Percentiles rank a stretch among this genome's conserved stretches.
Evolutionary conservation across 2,888 invertebrate genomes (phyloP).

Genomic region (Trichopria drosophilae): DNA sequence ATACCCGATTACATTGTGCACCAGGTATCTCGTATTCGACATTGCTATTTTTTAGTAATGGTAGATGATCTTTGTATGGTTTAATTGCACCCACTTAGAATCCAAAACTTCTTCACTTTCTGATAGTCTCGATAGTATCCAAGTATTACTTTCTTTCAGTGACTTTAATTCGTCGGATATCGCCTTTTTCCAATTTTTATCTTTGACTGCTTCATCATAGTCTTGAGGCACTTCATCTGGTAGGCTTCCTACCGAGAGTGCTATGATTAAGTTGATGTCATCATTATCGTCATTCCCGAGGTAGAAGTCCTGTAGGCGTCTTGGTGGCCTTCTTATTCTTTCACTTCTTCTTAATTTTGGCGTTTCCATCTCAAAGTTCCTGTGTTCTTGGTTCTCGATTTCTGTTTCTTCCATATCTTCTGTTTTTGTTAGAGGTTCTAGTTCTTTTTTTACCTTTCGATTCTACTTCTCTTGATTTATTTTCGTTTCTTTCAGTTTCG

Average conservation of each 20-base stretch:
- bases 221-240: no score
- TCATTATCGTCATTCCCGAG: neutral
- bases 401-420: no score
- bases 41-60: no score
- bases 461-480: neutral
- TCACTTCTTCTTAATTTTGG: constrained; percentile 6
- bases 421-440: no score
- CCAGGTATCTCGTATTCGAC: no score
- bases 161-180: neutral
- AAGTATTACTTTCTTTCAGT: neutral
- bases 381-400: neutral
- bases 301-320: no score
- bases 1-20: no score
- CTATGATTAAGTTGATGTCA: constrained; percentile 2
- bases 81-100: constrained; percentile 5
- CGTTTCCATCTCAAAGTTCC: neutral
- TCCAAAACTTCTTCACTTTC: neutral
- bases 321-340: neutral
- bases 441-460: neutral
- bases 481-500: neutral
- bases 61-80: no score
- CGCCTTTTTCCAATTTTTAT: neutral
- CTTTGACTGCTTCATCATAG: neutral
- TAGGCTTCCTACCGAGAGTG: neutral
- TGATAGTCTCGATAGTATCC: neutral